Evolutionary conservation across 2,113 vertebrate species (phyloP), one percentile per base, ranked within the genome.

Genomic region (Myanophis thanlyinensis): DNA sequence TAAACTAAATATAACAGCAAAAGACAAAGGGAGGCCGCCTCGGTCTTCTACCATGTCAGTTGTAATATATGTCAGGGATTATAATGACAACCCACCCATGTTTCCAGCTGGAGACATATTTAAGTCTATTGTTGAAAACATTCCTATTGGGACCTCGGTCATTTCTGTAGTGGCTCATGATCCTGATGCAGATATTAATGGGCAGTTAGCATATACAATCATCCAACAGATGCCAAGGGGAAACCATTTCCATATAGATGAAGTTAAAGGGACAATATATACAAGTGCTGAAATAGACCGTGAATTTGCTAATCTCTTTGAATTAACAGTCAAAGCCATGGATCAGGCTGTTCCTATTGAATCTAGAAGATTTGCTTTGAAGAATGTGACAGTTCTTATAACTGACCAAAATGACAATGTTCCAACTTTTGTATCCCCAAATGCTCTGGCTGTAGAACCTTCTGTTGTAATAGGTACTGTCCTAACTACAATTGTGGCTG

Each of bases 131-230:
- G 96, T 98, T 18, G 99, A 99, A 97, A 99, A 99, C 7, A 89
- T 99, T 54, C 99, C 99, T 53, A 88, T 99, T 40, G 98, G 98
- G 2, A 98, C 98, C 1, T 99, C 99, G 1, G 98, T 99, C 52
- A 93, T 99, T 97, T 98, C 98, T 0, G 98, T 99, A 84, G 97
- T 97, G 1, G 99, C 99, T 48, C 98, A 98, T 0, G 99, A 99
- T 95, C 99, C 99, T 0, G 99, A 99, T 1, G 99, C 99, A 0
- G 99, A 99, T 94, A 99, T 99, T 87, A 99, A 99, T 0, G 99
- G 99, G 5, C 97, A 98, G 92, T 97, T 99, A 25, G 98, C 97
- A 0, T 99, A 99, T 48, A 97, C 99, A 0, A 99, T 99, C 91
- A 95, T 99, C 67, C 99, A 98, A 10, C 99, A 99, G 97, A 97